A percentile compares a stretch with the other conserved stretches of the same genome.
phyloP scores from a whole-genome alignment of 2,113 vertebrate species.

The Antechinus stuartii region DNA sequence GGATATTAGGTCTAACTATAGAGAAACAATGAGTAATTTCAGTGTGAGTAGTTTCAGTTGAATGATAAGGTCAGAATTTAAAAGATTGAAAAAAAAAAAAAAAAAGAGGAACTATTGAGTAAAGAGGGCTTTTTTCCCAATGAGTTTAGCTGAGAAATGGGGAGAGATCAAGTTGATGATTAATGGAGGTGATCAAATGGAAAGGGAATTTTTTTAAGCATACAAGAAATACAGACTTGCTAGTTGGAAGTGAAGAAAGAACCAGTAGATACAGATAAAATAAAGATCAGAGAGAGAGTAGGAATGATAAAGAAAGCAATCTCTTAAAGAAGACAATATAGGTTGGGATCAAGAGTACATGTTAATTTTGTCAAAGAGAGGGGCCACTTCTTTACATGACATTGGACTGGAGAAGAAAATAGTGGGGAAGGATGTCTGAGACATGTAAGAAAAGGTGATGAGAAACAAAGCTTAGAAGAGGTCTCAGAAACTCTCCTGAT shows the following conservation, averaged over 20 bases:
- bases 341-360: background rate
- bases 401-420: background rate
- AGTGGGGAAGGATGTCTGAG: background rate
- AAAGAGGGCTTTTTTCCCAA: no score
- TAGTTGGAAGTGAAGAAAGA: background rate
- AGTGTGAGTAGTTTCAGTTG: no score
- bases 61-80: no score
- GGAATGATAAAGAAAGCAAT: background rate
- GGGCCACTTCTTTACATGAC: background rate
- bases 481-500: background rate
- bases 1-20: no score
- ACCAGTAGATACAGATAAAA: background rate
- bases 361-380: background rate
- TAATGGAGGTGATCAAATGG: background rate
- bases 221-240: background rate
- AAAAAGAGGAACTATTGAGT: no score
- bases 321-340: background rate
- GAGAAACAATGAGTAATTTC: no score
- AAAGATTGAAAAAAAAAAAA: no score
- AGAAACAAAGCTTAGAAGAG: background rate
- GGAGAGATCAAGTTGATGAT: background rate
- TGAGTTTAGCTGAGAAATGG: background rate
- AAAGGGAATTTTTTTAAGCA: background rate
- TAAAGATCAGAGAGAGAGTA: background rate
- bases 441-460: background rate